Base-by-base conservation (phyloP, 2,888 invertebrate genomes). In the Dusona sp. region DNA sequence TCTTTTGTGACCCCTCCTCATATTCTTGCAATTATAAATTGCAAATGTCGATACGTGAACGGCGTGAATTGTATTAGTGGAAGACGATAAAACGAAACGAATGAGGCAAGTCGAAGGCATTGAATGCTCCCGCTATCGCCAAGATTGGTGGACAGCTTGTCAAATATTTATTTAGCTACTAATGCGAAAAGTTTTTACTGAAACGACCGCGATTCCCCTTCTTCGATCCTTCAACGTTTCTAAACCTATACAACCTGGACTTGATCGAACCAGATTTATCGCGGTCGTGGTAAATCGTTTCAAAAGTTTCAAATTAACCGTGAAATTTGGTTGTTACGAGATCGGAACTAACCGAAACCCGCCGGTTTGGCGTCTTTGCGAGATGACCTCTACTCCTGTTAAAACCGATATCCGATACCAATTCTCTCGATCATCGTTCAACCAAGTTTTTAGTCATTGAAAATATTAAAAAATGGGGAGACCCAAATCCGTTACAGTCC, bases 231-330 rank as follows among this genome's bases (percentile, higher is more conserved):
- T 72, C 79, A 82, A 29, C 79, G n/a, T 38, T 42, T n/a, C 36
- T 16, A 42, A 77, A 36, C 48, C 22, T 8, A 42, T 22, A 36
- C 48, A 75, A 68, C 82, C 85, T 85, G 74, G 79, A 80, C 79
- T 72, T 74, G 29, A 79, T 25, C 36, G 42, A 33, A 48, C 72
- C 25, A 25, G 57, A 68, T 87, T 84, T 81, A 84, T 85, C 87
- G 88, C 88, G 85, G 78, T 84, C 74, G 86, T 84, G 82, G 78
- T 88, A 89, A 90, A 90, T 85, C 89, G 86, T 85, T 88, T 90
- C 87, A 89, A 91, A 91, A 90, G 90, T 91, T 91, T 79, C 91
- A 89, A 92, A 92, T 90, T 90, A 90, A 92, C 89, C 92, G 90
- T 92, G 92, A 92, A 92, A 92, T 90, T 91, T 87, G 85, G 87